Percentiles rank a stretch among this genome's conserved stretches.
These are phyloP conservation scores for Bombus waltoni DNA, from an alignment of 1,140 invertebrate genomes.

Conservation along the genomic window DNA sequence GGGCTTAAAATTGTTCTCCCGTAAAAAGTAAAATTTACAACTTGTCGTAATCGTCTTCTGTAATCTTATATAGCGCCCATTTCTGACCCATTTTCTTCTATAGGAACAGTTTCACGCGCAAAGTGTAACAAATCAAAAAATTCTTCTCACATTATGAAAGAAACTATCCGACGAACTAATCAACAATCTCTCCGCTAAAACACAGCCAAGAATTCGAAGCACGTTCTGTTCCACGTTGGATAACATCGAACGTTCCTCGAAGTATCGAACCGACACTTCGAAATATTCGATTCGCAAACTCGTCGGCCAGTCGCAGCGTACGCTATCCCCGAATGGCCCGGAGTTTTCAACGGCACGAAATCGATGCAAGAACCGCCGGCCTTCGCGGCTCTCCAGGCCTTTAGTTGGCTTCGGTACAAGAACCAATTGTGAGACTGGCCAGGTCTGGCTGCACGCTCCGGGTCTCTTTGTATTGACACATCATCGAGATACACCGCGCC, in stretches of 20 bases:
- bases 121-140: background rate
- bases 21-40: no score
- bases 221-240: background rate
- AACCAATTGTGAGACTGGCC: constrained; percentile 54
- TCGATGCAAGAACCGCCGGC: constrained; percentile 29
- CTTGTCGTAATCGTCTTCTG: no score
- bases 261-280: background rate
- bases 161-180: background rate
- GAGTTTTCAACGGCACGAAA: constrained; percentile 6
- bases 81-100: background rate
- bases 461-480: constrained; percentile 56
- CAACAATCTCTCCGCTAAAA: background rate
- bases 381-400: constrained; percentile 28
- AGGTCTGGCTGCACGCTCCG: constrained; percentile 2
- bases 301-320: background rate
- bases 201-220: background rate
- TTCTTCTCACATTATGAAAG: background rate
- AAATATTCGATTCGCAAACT: background rate
- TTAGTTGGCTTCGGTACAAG: constrained; percentile 48
- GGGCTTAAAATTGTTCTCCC: no score
- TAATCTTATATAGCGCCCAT: background rate
- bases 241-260: background rate
- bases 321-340: no score
- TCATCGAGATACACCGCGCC: constrained; percentile 52
- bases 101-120: background rate